Base-by-base conservation (phyloP, 2,113 vertebrate genomes). In the Oncorhynchus masou region DNA sequence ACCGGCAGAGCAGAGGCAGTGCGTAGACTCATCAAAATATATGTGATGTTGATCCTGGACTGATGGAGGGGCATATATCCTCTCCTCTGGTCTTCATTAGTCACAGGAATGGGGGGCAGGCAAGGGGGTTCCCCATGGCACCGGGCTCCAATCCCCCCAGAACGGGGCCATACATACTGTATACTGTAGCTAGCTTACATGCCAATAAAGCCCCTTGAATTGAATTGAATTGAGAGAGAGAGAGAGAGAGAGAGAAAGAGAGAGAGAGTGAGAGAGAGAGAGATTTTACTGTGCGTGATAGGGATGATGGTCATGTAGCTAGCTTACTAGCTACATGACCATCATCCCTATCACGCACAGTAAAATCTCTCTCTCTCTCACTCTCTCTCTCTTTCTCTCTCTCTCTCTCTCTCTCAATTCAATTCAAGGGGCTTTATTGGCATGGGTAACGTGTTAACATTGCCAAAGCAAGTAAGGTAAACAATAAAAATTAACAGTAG, bases 51-150 rank as follows among this genome's bases (percentile, higher is more conserved):
- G 81, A 87, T 84, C 86, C 66, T 27, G 6, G 79, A 80, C 87
- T 86, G 88, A 92, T 88, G 81, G 85, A 88, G 76, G 81, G 80
- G 29, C 84, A 80, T 88, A 91, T 91, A 91, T 90, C 83, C 86
- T 84, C 70, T 86, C 75, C 80, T 91, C 88, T 92, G 89, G 85
- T 91, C 86, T 86, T 92, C 87, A 91, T 91, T 91, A 91, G 86
- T 75, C 2, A 1, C 71, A 89, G 88, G 88, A 90, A 92, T 90
- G 89, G 89, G 87, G 87, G 87, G 79, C 81, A 82, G 64, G 64
- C 83, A 88, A 82, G 89, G 90, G 88, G 89, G 86, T 85, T 88
- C 71, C 74, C 64, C 75, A 66, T 57, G 25, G 27, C 4, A 75
- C 81, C 27, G 64, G 79, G 39, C 51, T 29, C 27, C 16, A 67